Conservation (phyloP, 2,797 vertebrate genomes). For the Crossoptilon crossoptilon region DNA sequence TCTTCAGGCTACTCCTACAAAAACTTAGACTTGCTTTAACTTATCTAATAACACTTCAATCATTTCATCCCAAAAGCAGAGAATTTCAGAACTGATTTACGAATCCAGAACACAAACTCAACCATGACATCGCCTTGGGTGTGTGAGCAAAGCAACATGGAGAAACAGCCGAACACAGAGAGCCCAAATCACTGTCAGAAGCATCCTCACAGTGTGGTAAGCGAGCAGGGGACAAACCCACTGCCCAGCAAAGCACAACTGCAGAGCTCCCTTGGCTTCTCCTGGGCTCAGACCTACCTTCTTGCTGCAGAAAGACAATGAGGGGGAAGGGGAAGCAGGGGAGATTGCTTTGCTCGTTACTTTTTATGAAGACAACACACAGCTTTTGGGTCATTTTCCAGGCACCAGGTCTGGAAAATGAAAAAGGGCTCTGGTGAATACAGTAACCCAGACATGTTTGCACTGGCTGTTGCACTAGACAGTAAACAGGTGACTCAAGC, state of each 20-base stretch:
- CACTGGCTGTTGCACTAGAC: slow-evolving; percentile 72
- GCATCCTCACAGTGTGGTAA: background rate
- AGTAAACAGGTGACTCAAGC: slow-evolving; percentile 71
- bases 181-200: background rate
- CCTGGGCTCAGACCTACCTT: background rate
- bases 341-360: slow-evolving; percentile 30
- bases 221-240: background rate
- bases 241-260: background rate
- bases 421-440: slow-evolving; percentile 60
- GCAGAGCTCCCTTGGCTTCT: background rate
- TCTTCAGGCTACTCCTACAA: background rate
- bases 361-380: slow-evolving; percentile 52
- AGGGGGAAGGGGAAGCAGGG: background rate
- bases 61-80: background rate
- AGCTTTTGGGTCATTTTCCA: slow-evolving; percentile 69
- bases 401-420: slow-evolving; percentile 55
- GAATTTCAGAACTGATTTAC: background rate
- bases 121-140: background rate
- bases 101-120: background rate
- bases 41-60: background rate
- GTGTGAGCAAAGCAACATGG: background rate
- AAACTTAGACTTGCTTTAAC: background rate
- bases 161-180: background rate
- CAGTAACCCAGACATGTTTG: slow-evolving; percentile 62
- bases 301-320: background rate